Percentiles rank a stretch among this genome's conserved stretches.
These are phyloP conservation scores for Coreius guichenoti DNA, from an alignment of 2,797 vertebrate genomes.

Conservation along the genomic window DNA sequence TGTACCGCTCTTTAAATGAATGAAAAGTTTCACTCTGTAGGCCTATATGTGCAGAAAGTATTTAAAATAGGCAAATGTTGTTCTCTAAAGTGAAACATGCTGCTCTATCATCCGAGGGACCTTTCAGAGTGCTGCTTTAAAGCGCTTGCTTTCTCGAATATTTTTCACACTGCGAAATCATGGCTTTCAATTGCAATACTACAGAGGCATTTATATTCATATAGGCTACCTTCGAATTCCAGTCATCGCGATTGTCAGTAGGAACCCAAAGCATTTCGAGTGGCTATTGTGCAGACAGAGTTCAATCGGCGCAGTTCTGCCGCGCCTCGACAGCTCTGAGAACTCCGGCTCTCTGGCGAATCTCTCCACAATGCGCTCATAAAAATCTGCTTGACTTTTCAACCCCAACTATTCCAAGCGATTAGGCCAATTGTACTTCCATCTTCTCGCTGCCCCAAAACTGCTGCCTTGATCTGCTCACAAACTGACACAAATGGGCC, in stretches of 20 bases:
- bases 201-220: constrained; percentile 8
- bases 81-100: not conserved
- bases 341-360: constrained; percentile 14
- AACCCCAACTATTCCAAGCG: constrained; percentile 78
- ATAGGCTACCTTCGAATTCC: not conserved
- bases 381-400: constrained; percentile 80
- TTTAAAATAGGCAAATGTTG: not conserved
- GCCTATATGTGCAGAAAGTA: not conserved
- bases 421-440: constrained; percentile 77
- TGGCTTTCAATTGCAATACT: not conserved
- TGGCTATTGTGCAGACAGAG: not conserved
- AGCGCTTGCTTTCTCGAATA: not conserved
- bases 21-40: not conserved
- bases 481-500: constrained; percentile 71
- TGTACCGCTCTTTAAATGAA: not conserved
- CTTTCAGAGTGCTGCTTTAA: not conserved
- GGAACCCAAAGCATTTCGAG: not conserved
- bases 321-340: constrained; percentile 21
- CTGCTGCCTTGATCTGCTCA: constrained; percentile 64
- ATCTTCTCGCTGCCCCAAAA: constrained; percentile 56
- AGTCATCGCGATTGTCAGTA: not conserved
- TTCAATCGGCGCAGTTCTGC: not conserved
- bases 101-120: not conserved
- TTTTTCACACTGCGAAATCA: not conserved
- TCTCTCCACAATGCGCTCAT: constrained; percentile 40